These are phyloP conservation scores for Corvus hawaiiensis DNA, from an alignment of 2,113 vertebrate species.

Conservation along the genomic window DNA sequence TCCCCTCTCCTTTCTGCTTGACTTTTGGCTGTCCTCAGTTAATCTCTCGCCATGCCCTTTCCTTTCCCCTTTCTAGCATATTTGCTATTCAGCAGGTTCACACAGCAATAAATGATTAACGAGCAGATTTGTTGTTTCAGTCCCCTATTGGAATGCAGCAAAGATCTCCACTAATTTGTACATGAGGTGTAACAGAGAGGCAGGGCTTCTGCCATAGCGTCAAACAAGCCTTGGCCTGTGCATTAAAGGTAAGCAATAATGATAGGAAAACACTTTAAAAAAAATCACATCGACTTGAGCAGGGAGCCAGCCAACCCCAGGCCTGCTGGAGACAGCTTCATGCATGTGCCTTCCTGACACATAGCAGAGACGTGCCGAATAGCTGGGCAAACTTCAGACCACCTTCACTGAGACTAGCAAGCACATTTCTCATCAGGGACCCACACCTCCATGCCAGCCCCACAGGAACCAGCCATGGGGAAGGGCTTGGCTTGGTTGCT, in stretches of 20 bases:
- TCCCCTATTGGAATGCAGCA: neutral
- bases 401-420: fast-evolving
- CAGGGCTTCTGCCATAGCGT: neutral
- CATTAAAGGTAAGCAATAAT: neutral
- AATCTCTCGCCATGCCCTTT: slow-evolving; percentile 51
- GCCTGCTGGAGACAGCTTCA: neutral
- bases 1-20: neutral
- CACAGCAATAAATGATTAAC: slow-evolving; percentile 55
- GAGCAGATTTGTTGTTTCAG: slow-evolving; percentile 6
- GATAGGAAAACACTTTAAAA: neutral
- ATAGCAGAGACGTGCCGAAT: neutral
- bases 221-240: neutral
- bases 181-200: neutral
- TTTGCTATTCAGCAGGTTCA: slow-evolving; percentile 60
- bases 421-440: neutral
- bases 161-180: slow-evolving; percentile 12
- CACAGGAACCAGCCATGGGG: neutral
- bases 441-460: fast-evolving
- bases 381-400: neutral
- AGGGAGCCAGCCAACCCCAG: neutral
- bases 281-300: neutral
- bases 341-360: neutral
- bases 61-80: slow-evolving; percentile 42
- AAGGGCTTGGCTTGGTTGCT: neutral
- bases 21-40: slow-evolving; percentile 63